Evolutionary conservation across 2,797 vertebrate species (phyloP).

Genomic region (Pachyuromys duprasi): DNA sequence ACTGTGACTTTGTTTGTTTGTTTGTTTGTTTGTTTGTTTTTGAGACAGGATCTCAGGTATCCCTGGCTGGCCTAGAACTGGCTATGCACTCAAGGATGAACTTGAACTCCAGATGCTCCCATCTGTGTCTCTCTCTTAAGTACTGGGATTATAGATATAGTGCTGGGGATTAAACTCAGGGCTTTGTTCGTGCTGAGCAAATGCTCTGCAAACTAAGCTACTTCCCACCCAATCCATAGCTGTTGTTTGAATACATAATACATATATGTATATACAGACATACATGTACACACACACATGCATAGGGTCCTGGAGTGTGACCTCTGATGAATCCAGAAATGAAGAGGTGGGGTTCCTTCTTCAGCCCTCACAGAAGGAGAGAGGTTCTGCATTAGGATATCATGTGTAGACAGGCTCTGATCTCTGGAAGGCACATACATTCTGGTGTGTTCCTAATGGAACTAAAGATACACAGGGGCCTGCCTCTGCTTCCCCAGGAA

Average conservation of each 20-base stretch:
- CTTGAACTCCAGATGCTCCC: neutral
- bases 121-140: too few relatives aligned
- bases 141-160: neutral
- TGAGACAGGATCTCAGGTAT: neutral
- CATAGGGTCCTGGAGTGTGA: neutral
- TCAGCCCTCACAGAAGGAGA: too few relatives aligned
- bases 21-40: constrained; percentile 9
- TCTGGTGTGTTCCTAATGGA: neutral
- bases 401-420: neutral
- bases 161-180: neutral
- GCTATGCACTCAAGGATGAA: neutral
- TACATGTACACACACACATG: neutral
- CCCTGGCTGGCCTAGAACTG: neutral
- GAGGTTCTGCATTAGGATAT: neutral
- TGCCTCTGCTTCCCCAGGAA: neutral
- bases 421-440: neutral
- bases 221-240: neutral
- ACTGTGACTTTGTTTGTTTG: neutral
- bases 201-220: neutral
- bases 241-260: neutral
- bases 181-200: neutral
- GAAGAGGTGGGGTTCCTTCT: neutral
- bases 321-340: neutral
- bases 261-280: too few relatives aligned
- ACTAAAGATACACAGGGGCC: neutral